Conservation (phyloP, 2,113 vertebrate genomes). For the Paralichthys olivaceus region DNA sequence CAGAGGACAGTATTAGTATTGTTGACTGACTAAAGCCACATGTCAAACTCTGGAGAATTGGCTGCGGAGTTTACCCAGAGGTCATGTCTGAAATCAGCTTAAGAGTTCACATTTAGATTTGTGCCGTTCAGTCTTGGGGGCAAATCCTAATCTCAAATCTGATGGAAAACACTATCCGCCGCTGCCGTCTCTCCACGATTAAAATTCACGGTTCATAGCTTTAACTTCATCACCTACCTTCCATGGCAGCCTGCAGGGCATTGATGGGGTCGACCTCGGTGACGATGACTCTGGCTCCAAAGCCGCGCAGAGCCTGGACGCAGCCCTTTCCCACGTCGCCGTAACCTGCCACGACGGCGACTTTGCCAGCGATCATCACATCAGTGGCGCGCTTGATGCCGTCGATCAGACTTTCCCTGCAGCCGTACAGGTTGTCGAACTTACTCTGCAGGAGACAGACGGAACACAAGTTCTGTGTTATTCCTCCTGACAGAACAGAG, state of each 20-base stretch:
- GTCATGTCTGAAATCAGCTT: too few species aligned
- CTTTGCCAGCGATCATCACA: conserved; percentile 98
- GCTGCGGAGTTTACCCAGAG: too few species aligned
- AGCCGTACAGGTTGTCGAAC: conserved; percentile 98
- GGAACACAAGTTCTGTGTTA: not conserved
- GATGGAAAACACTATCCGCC: too few species aligned
- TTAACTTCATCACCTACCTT: conserved; percentile 78
- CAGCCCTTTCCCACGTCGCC: conserved; percentile 98
- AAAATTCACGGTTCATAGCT: too few species aligned
- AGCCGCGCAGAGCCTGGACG: conserved; percentile 92
- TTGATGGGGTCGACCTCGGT: conserved; percentile 98
- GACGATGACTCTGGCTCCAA: conserved; percentile 95
- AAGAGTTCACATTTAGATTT: too few species aligned
- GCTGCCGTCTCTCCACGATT: too few species aligned
- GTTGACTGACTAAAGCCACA: too few species aligned
- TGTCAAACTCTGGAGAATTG: too few species aligned
- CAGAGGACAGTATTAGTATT: too few species aligned
- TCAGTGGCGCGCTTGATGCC: conserved; percentile 98
- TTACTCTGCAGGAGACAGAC: conserved; percentile 86
- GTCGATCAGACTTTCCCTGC: conserved; percentile 97
- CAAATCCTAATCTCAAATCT: too few species aligned
- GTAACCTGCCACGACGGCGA: conserved; percentile 95
- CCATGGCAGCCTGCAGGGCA: conserved; percentile 96
- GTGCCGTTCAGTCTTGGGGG: too few species aligned
- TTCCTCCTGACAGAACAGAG: not conserved